Evolutionary conservation across 2,888 invertebrate species (phyloP), one percentile per base, ranked within the genome.

Genomic region (Rhingia rostrata): DNA sequence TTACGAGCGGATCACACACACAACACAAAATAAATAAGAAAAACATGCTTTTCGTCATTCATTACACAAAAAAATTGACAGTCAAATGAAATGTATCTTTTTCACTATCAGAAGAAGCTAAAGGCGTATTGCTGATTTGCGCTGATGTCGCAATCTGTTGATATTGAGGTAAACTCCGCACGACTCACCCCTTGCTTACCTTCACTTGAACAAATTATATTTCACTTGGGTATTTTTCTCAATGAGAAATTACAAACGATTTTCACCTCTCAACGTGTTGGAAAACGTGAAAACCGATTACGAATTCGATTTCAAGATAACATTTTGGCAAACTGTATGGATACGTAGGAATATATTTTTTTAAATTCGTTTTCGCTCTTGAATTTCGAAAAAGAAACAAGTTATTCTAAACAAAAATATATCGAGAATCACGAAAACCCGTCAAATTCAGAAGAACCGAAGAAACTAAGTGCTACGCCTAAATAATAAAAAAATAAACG

Each of bases 401-500:
- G 1, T 47, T 12, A 51, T 53, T 67, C 2, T 49, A 30, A 70
- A 53, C 32, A 45, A 54, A 66, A 61, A 54, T 49, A 12, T 35
- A 47, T 9, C 49, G 14, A 63, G n/a, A 83, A 30, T 3, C 51
- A 64, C 14, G 35, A 79, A 69, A 79, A 64, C 39, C 83, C 69
- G 43, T 74, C 83, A 64, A 84, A 58, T 74, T 79, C 73, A 64
- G 69, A 64, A 58, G 83, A 84, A 53, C 69, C 74, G 73, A 79
- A 33, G 12, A 79, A 79, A 74, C 79, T 79, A 74, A 70, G 67
- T 77, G 53, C 47, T 77, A 69, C 69, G 64, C 70, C 61, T 79
- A 63, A 83, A 64, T 79, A 79, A 79, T 73, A 79, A 69, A 83
- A 78, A 83, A 79, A 79, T 83, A 83, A 79, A 69, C 79, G 69